Conservation (phyloP, 2,888 invertebrate species). For the Sceliomorpha sp. region DNA sequence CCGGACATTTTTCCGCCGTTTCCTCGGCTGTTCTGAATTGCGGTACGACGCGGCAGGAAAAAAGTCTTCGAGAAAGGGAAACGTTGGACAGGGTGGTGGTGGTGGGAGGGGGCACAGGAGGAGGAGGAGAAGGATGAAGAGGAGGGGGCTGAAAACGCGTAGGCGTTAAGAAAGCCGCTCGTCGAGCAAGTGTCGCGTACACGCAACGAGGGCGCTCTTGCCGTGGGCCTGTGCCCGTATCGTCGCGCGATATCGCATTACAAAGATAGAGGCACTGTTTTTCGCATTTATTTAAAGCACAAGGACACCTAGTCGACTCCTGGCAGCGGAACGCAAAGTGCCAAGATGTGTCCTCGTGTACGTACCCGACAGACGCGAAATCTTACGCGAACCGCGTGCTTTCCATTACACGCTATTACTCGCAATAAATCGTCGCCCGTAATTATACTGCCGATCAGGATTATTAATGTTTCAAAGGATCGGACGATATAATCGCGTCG, state of each 20-base stretch:
- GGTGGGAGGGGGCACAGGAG: no score
- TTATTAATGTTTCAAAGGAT: slow-evolving; percentile 70
- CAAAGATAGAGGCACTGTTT: slow-evolving; percentile 48
- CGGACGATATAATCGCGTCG: slow-evolving; percentile 71
- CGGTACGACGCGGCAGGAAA: slow-evolving; percentile 38
- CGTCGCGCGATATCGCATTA: slow-evolving; percentile 45
- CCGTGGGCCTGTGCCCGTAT: slow-evolving; percentile 30
- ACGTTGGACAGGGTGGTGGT: no score
- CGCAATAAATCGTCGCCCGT: slow-evolving; percentile 69
- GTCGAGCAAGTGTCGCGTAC: slow-evolving; percentile 18
- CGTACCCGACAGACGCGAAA: slow-evolving; percentile 64
- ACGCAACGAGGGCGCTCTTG: slow-evolving; percentile 18
- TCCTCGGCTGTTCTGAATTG: slow-evolving; percentile 52
- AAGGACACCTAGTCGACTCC: slow-evolving; percentile 77
- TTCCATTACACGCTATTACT: slow-evolving; percentile 65
- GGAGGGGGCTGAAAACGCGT: slow-evolving; percentile 45
- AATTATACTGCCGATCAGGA: slow-evolving; percentile 67
- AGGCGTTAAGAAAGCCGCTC: slow-evolving; percentile 49
- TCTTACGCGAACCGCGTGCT: slow-evolving; percentile 22
- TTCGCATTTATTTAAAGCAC: slow-evolving; percentile 75
- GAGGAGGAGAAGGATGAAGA: no score
- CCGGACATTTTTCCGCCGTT: slow-evolving; percentile 37
- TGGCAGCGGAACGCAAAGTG: slow-evolving; percentile 72
- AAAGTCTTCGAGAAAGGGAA: no score
- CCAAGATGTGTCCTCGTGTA: slow-evolving; percentile 74